Evolutionary conservation across 2,113 vertebrate species (phyloP).

Genomic region (Scomber scombrus): DNA sequence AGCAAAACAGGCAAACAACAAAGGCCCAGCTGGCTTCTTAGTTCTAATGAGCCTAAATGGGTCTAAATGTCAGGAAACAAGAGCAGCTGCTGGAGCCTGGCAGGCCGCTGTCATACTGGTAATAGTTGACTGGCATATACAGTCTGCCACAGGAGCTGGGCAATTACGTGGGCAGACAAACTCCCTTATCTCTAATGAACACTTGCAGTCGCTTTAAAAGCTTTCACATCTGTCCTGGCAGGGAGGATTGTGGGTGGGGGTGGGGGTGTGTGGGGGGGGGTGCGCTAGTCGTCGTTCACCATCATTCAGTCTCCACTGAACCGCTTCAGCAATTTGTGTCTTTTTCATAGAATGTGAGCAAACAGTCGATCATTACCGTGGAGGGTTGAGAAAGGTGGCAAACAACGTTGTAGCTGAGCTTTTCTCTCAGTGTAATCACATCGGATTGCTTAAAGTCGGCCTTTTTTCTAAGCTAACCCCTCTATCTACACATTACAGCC

Average conservation of each 20-base stretch:
- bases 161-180: slow-evolving; percentile 83
- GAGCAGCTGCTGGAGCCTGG: slow-evolving; percentile 46
- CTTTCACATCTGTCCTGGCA: slow-evolving; percentile 73
- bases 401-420: not conserved
- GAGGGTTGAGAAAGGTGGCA: slow-evolving; percentile 11
- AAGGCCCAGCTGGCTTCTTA: slow-evolving; percentile 28
- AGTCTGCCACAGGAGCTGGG: slow-evolving; percentile 70
- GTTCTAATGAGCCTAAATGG: slow-evolving; percentile 70
- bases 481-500: not conserved
- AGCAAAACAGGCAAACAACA: slow-evolving; percentile 44
- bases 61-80: slow-evolving; percentile 65
- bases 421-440: not conserved
- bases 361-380: slow-evolving; percentile 24
- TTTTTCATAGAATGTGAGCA: slow-evolving; percentile 34
- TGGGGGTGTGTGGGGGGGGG: not conserved
- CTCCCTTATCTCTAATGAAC: slow-evolving; percentile 87
- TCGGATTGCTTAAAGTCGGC: not conserved
- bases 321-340: slow-evolving; percentile 26
- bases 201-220: slow-evolving; percentile 82
- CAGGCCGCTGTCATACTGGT: slow-evolving; percentile 66
- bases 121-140: slow-evolving; percentile 69
- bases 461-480: not conserved
- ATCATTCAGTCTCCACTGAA: slow-evolving; percentile 43
- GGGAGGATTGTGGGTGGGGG: slow-evolving; percentile 9
- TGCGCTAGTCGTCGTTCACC: slow-evolving; percentile 10